These are phyloP conservation scores for Mastacembelus armatus DNA, from an alignment of 2,797 vertebrate species.

Conservation along the genomic window DNA sequence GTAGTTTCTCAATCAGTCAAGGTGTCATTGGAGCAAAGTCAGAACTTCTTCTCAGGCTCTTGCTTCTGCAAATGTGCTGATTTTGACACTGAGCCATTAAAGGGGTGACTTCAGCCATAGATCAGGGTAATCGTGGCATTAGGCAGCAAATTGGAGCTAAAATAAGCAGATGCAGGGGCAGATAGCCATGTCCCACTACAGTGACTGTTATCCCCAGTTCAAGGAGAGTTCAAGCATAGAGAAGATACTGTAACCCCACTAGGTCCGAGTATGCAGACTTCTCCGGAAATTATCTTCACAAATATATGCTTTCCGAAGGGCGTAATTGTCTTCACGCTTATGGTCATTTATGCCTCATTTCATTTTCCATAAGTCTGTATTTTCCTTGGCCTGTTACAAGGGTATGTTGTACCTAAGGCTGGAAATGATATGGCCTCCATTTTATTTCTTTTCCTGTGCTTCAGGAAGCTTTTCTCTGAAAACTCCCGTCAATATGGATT, in stretches of 20 bases:
- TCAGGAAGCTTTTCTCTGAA: constrained; percentile 29
- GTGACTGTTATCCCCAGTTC: constrained; percentile 90
- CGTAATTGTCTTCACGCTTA: constrained; percentile 94
- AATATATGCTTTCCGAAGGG: constrained; percentile 95
- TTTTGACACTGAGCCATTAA: constrained; percentile 88
- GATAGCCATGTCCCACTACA: constrained; percentile 87
- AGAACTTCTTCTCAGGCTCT: constrained; percentile 83
- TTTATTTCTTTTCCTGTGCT: constrained; percentile 12
- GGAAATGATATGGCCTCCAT: constrained; percentile 22
- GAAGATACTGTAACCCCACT: constrained; percentile 79
- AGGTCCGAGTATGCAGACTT: constrained; percentile 84
- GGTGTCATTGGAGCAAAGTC: constrained; percentile 86
- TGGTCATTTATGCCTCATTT: constrained; percentile 95
- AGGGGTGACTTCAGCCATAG: constrained; percentile 90
- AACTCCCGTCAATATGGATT: constrained; percentile 60
- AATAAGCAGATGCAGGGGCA: constrained; percentile 97
- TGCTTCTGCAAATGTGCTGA: constrained; percentile 89
- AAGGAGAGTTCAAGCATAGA: constrained; percentile 99
- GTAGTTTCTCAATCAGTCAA: constrained; percentile 87
- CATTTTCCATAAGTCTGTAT: constrained; percentile 89
- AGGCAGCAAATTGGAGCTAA: constrained; percentile 95
- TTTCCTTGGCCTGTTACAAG: constrained; percentile 82
- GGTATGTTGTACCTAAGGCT: constrained; percentile 77
- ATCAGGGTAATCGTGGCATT: constrained; percentile 97
- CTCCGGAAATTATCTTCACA: constrained; percentile 90